A percentile compares a stretch with the other conserved stretches of the same genome.
Conservation (phyloP, 2,113 vertebrate species). For the Hiodon tergisus region DNA sequence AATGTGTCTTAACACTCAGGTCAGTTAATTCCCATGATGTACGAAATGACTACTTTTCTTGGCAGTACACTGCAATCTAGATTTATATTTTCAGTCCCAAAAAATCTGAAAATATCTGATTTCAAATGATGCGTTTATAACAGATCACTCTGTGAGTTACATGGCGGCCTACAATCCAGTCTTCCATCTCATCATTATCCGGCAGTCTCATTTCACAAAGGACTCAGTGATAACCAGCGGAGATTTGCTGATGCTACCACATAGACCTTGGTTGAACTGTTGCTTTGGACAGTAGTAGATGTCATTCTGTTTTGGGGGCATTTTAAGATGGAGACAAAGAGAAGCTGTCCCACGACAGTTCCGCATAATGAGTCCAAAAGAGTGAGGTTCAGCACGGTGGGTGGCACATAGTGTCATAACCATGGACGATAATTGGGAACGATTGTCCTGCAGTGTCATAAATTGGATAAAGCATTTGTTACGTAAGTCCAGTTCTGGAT, state of each 20-base stretch:
- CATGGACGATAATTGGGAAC: constrained; percentile 49
- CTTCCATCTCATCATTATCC: constrained; percentile 58
- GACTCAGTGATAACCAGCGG: constrained; percentile 53
- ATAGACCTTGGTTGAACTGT: constrained; percentile 53
- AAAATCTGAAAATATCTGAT: constrained; percentile 46
- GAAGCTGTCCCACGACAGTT: constrained; percentile 52
- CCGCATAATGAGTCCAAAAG: constrained; percentile 61
- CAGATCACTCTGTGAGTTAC: constrained; percentile 50
- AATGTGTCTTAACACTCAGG: constrained; percentile 23
- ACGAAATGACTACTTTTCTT: constrained; percentile 57
- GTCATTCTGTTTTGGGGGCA: constrained; percentile 55
- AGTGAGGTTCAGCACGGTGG: constrained; percentile 52
- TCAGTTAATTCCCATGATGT: constrained; percentile 56
- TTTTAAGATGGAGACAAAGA: constrained; percentile 56
- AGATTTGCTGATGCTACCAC: constrained; percentile 45
- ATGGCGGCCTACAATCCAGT: constrained; percentile 48
- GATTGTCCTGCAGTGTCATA: constrained; percentile 55
- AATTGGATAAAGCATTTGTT: constrained; percentile 56
- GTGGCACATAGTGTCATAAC: constrained; percentile 67
- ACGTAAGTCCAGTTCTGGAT: constrained; percentile 53
- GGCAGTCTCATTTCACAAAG: constrained; percentile 56
- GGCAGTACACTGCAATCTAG: constrained; percentile 45
- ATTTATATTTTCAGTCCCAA: constrained; percentile 49
- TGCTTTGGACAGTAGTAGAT: constrained; percentile 56
- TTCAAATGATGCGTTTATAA: constrained; percentile 61